Base-by-base conservation (phyloP, 2,888 invertebrate species). In the Tortricodes alternella region DNA sequence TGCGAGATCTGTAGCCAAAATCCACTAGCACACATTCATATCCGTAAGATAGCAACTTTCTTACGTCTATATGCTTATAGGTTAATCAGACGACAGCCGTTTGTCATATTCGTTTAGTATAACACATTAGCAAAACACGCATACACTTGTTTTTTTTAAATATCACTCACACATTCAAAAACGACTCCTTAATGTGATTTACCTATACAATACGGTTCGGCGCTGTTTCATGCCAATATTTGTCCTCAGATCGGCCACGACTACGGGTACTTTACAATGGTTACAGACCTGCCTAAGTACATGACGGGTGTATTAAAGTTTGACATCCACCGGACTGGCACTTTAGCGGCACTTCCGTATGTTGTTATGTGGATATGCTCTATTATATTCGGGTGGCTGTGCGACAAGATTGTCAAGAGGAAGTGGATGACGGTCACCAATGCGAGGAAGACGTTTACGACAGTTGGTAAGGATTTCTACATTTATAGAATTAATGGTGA, bases 191-290 rank as follows among this genome's bases (percentile, higher is more conserved):
- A 23, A 6, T 9, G 9, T 24, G 24, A 7, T 24, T 3, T 9
- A 24, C 24, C 9, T 24, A 3, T 27, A 9, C 3, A 9, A 9
- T 9, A 6, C 24, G 9, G 7, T 24, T 27, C n/a, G 0, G n/a
- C n/a, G n/a, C n/a, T n/a, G n/a, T n/a, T n/a, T n/a, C n/a, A n/a
- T n/a, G n/a, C n/a, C n/a, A n/a, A n/a, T 38, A 5, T 46, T 50
- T 53, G n/a, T 57, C 60, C 58, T 7, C 72, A 90, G 89, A 89
- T 93, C 39, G 94, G 93, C 16, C 94, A 94, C 76, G 94, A 94
- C 71, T 95, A 94, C 92, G 94, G 94, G 1, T 93, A 94, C 77
- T 94, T 93, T 73, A 94, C 94, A 0, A 93, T 95, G 92, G 92
- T 94, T 34, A 94, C 94, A 0, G 94, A 94, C 73, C 83, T 95